Base-by-base conservation (phyloP, 2,113 vertebrate species). In the Rhinoderma darwinii region DNA sequence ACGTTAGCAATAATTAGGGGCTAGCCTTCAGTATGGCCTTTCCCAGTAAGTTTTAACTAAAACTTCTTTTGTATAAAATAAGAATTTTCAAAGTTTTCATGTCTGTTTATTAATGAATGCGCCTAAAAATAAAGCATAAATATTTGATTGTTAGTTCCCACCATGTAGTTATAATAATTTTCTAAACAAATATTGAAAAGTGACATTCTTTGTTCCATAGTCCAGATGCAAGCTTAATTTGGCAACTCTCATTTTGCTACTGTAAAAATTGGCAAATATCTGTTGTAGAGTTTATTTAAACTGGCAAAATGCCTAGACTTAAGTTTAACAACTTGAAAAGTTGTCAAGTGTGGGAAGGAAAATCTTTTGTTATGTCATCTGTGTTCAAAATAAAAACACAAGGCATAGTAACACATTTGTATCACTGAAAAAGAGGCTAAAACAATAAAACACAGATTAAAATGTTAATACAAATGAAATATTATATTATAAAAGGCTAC, bases 291-390 rank as follows among this genome's bases (percentile, higher is more conserved):
- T 78, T 86, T 85, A 85, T 85, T 85, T 86, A 50, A 61, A 68
- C 59, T 86, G 84, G 84, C 84, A 78, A 68, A 78, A 78, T 51
- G 84, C 84, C 84, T 61, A 68, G 59, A 85, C 41, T 76, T 56
- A 78, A 86, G 35, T 86, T 50, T 78, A 78, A 78, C 74, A 86
- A 76, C 74, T 78, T 51, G 74, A 78, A 86, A 86, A 66, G 56
- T 78, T 78, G 56, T 68, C 56, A 78, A 66, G 51, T 68, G 41
- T 61, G 56, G 84, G 56, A 77, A 56, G 30, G 51, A 32, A 32
- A 68, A 78, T 78, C 56, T 59, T 78, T 86, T 85, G 70, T 84
- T 27, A 63, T 63, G 73, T 66, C 41, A 35, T 77, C n/a, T 78
- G 10, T n/a, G n/a, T 44, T 59, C 25, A 59, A 44, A 63, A 66